Percentiles rank a stretch among this genome's conserved stretches.
phyloP scores from a whole-genome alignment of 2,888 invertebrate species.

The Cerceris rybyensis region DNA sequence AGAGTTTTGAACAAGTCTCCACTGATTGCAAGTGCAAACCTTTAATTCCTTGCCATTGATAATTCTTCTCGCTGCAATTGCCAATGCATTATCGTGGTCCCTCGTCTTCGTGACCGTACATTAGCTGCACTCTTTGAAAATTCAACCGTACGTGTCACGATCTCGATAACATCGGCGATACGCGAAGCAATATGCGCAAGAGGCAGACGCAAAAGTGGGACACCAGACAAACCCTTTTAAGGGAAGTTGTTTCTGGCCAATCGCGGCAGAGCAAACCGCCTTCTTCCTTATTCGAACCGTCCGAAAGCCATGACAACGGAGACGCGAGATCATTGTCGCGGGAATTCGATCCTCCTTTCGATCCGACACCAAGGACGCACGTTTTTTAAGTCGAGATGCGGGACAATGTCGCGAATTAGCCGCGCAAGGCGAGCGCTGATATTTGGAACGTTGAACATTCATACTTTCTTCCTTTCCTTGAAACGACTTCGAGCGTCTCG shows the following conservation, averaged over 20 bases:
- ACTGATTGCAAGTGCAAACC: no score
- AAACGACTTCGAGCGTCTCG: background rate
- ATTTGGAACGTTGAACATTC: no score
- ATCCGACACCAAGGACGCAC: background rate
- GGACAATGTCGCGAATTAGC: background rate
- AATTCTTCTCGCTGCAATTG: background rate
- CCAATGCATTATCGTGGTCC: constrained; percentile 1
- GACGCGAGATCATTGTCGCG: constrained; percentile 1
- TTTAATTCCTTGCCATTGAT: no score
- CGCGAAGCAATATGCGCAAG: constrained; percentile 1
- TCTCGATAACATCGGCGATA: constrained; percentile 7
- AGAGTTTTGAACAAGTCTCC: no score
- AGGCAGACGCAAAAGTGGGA: constrained; percentile 63
- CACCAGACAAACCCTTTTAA: constrained; percentile 75
- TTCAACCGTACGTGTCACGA: constrained; percentile 4
- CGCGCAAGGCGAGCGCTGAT: background rate
- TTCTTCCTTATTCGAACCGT: constrained; percentile 61
- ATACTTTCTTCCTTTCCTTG: no score
- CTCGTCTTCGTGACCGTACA: constrained; percentile 27
- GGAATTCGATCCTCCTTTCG: constrained; percentile 21
- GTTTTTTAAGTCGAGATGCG: background rate
- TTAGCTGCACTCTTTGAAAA: constrained; percentile 5
- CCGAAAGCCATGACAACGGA: constrained; percentile 2
- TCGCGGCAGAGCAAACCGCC: constrained; percentile 47
- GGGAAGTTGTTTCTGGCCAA: constrained; percentile 68